phyloP scores from a whole-genome alignment of 1,140 invertebrate genomes.

The Leptopilina clavipes region DNA sequence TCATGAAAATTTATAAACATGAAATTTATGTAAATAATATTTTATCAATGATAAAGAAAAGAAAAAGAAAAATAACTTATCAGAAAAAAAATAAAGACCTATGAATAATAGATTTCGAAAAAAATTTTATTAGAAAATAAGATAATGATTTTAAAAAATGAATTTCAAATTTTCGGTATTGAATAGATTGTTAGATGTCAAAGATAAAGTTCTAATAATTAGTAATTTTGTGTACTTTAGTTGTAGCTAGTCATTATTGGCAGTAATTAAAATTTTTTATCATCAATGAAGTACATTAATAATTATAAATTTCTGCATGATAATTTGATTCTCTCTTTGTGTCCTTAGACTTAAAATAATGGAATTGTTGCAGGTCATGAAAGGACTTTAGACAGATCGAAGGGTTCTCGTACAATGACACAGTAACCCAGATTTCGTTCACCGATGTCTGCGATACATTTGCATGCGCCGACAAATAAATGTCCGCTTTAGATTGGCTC shows the following conservation, averaged over 20 bases:
- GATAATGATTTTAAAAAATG: not conserved
- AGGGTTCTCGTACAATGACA: slow-evolving; percentile 51
- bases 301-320: not conserved
- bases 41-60: too few species aligned
- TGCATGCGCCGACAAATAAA: slow-evolving; percentile 65
- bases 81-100: too few species aligned
- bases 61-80: too few species aligned
- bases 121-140: too few species aligned
- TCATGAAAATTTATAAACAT: too few species aligned
- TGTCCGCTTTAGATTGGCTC: slow-evolving; percentile 54
- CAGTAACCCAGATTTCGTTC: slow-evolving; percentile 53
- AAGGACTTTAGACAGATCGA: slow-evolving; percentile 40
- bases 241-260: too few species aligned
- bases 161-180: not conserved
- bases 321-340: not conserved
- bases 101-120: too few species aligned
- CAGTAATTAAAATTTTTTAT: too few species aligned
- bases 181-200: not conserved
- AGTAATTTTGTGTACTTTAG: too few species aligned
- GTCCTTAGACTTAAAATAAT: slow-evolving; percentile 45
- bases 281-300: too few species aligned
- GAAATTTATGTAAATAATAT: too few species aligned
- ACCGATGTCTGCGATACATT: slow-evolving; percentile 55
- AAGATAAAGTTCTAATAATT: too few species aligned
- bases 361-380: slow-evolving; percentile 45